Conservation (phyloP, 2,888 invertebrate genomes). For the Epiblema foenella region DNA sequence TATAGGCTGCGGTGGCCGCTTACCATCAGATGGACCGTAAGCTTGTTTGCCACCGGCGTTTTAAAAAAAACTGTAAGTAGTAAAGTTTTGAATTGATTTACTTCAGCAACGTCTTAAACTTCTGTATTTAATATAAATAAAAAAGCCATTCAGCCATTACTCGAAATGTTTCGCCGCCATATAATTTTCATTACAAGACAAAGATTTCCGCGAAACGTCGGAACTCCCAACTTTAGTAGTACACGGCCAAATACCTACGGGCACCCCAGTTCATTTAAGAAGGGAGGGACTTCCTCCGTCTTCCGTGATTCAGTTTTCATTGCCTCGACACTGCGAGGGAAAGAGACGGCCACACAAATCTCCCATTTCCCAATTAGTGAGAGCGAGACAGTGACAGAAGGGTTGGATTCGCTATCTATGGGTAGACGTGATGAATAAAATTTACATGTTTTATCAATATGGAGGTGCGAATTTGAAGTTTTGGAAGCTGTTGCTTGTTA, state of each 20-base stretch:
- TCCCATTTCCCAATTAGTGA: slow-evolving; percentile 41
- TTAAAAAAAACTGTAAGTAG: too few species aligned
- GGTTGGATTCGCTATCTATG: slow-evolving; percentile 37
- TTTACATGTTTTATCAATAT: slow-evolving; percentile 45
- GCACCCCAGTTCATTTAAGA: slow-evolving; percentile 45
- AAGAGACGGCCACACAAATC: slow-evolving; percentile 38
- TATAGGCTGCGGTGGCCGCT: too few species aligned
- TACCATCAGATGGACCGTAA: too few species aligned
- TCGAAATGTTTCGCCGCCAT: slow-evolving; percentile 28
- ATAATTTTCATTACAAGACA: slow-evolving; percentile 42
- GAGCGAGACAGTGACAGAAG: slow-evolving; percentile 42
- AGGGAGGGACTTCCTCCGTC: slow-evolving; percentile 43
- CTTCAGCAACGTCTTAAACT: not conserved
- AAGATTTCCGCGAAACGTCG: slow-evolving; percentile 27
- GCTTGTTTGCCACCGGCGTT: too few species aligned
- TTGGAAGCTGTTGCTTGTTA: slow-evolving; percentile 23
- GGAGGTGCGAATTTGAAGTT: slow-evolving; percentile 40
- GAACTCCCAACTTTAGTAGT: slow-evolving; percentile 27
- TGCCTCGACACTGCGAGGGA: slow-evolving; percentile 38
- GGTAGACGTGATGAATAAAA: slow-evolving; percentile 43
- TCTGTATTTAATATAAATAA: slow-evolving; percentile 1
- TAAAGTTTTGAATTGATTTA: not conserved
- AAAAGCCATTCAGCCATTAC: slow-evolving; percentile 17
- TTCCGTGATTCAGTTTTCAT: slow-evolving; percentile 44
- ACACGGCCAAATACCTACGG: slow-evolving; percentile 40